Base-by-base conservation (phyloP, 2,888 invertebrate genomes). In the Erebia palarica region DNA sequence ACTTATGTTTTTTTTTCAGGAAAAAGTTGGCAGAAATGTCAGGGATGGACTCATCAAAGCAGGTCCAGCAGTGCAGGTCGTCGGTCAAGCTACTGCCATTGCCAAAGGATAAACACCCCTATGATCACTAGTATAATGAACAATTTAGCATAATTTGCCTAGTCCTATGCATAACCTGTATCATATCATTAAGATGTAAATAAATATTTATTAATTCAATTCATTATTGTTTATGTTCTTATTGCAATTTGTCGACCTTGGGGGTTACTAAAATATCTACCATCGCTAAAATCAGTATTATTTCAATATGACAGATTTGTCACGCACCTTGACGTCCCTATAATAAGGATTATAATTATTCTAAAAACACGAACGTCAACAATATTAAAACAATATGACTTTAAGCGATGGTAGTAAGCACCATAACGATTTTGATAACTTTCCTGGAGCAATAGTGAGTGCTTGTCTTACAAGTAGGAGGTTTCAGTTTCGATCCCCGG, bases 41-140 rank as follows among this genome's bases (percentile, higher is more conserved):
- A 78, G 86, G 1, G 76, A 87, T 53, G 86, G 86, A 0, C 67
- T 86, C 73, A 80, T 87, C 69, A 87, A 87, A 65, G 87, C 86
- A 0, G 87, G 81, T 0, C 87, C 87, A 53, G 87, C 87, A 0
- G 78, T 87, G 0, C 76, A 76, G 3, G 86, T 87, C 0, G 72
- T 85, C 0, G 86, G 86, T 1, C 77, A 83, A 55, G 84, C 53
- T 8, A 36, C 64, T 16, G n/a, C 53, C 18, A 61, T 61, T 11
- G 61, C 7, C 47, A 61, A 61, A 9, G 18, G 61, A 61, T 58
- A 61, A 61, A 3, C 18, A 49, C 47, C 7, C 21, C 49, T 49
- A 49, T 8, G 1, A 14, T 0, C 14, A 13, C 11, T 18, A 8
- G 3, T 8, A 47, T 21, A 63, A 49, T 18, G 14, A 63, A 18